Conservation (phyloP, 2,797 vertebrate genomes). For the Enteromius argenteus region DNA sequence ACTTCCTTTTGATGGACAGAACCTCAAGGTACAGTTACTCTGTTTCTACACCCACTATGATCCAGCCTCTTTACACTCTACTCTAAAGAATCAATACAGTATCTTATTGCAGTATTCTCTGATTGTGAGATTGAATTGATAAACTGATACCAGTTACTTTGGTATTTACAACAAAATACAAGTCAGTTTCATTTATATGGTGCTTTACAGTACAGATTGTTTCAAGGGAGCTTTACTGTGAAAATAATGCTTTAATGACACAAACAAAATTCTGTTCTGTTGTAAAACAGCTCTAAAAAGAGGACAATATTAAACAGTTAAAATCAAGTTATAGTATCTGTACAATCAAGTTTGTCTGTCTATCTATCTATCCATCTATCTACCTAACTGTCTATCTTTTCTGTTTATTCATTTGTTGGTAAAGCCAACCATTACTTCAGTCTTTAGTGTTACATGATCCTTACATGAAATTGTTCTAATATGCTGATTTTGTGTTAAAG, state of each 20-base stretch:
- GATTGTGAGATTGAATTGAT: conserved; percentile 2
- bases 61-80: neutral
- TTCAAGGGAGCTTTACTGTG: neutral
- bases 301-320: neutral
- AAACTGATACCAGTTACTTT: neutral
- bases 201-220: neutral
- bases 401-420: neutral
- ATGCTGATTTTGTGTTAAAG: neutral
- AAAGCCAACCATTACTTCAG: neutral
- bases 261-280: neutral
- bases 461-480: neutral
- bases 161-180: neutral
- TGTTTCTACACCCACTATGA: neutral
- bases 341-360: neutral
- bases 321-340: neutral
- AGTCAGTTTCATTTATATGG: neutral
- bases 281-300: neutral
- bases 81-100: neutral
- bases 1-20: conserved; percentile 96
- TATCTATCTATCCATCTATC: neutral
- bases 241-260: neutral
- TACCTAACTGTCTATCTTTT: too few species aligned
- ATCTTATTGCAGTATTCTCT: neutral
- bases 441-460: neutral
- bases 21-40: conserved; percentile 86